Evolutionary conservation across 2,113 vertebrate species (phyloP), one percentile per base, ranked within the genome.

Genomic region (Parus major): DNA sequence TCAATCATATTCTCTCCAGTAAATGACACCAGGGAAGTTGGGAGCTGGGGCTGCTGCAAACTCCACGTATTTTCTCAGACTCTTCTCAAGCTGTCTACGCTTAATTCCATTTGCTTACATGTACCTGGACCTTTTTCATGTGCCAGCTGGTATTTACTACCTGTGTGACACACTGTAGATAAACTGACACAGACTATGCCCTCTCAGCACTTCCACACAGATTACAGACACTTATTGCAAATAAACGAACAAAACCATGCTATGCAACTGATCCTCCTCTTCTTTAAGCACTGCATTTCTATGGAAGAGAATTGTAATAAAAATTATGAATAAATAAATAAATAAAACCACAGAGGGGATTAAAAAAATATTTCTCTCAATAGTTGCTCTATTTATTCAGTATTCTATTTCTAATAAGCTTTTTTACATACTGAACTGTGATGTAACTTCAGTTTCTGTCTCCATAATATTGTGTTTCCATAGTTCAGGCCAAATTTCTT

Each of bases 111-210:
- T 89, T 88, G 77, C 60, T 96, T 94, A 35, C 11, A 11, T 76
- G 90, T 90, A 79, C 60, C 92, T 78, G 77, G 92, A 86, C 86
- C 88, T 96, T 64, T 88, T 71, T 94, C 77, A 85, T 93, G 82
- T 94, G 92, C 86, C 95, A 96, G 95, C 92, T 94, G 95, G 94
- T 95, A 97, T 95, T 94, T 96, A 92, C 83, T 66, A 77, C 41
- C 86, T 1, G 8, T 24, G 86, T 94, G 93, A 93, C 80, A 94
- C 76, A 68, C 27, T 87, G 75, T 21, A 73, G 91, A 95, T 89
- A 91, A 94, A 81, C 47, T 80, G 57, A 94, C 91, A 94, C 47
- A 95, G 90, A 90, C 49, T 80, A 73, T 69, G 88, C 70, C 83
- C 94, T 81, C 64, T 95, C 77, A 66, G 52, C 55, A 71, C 60